Percentiles rank a stretch among this genome's conserved stretches.
Conservation (phyloP, 2,888 invertebrate species). For the Acanthosepion lycidas region DNA sequence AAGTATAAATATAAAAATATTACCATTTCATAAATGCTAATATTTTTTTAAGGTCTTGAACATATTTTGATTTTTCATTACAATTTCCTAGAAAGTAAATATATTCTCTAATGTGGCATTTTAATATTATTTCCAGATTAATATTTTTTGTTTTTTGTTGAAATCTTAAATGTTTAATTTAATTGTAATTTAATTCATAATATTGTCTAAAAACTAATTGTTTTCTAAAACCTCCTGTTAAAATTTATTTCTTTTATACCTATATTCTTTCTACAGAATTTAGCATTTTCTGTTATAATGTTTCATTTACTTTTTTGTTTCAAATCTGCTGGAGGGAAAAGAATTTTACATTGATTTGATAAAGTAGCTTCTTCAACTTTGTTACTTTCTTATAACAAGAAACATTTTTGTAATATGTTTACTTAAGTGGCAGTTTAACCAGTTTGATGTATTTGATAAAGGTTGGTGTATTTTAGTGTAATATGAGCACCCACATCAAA, state of each 20-base stretch:
- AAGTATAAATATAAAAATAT: too few species aligned
- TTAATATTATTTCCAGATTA: not conserved
- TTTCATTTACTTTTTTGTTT: not conserved
- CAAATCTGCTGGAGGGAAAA: not conserved
- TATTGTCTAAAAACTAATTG: not conserved
- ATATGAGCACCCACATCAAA: not conserved
- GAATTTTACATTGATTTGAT: not conserved
- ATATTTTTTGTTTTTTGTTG: not conserved
- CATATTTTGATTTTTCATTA: not conserved
- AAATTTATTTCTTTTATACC: not conserved
- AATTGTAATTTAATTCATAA: not conserved
- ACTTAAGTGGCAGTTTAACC: not conserved
- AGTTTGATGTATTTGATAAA: slow-evolving; percentile 1
- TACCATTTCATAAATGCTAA: too few species aligned
- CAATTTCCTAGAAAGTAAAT: not conserved
- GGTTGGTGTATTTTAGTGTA: not conserved
- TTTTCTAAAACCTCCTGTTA: too few species aligned
- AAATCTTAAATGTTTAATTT: not conserved
- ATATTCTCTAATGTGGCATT: not conserved
- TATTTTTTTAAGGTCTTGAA: not conserved
- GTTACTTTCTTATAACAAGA: not conserved
- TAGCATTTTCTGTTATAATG: not conserved
- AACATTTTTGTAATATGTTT: not conserved
- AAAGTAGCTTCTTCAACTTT: not conserved
- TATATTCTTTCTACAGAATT: not conserved